Base-by-base conservation (phyloP, 1,140 invertebrate genomes). In the Trinorchestia longiramus region DNA sequence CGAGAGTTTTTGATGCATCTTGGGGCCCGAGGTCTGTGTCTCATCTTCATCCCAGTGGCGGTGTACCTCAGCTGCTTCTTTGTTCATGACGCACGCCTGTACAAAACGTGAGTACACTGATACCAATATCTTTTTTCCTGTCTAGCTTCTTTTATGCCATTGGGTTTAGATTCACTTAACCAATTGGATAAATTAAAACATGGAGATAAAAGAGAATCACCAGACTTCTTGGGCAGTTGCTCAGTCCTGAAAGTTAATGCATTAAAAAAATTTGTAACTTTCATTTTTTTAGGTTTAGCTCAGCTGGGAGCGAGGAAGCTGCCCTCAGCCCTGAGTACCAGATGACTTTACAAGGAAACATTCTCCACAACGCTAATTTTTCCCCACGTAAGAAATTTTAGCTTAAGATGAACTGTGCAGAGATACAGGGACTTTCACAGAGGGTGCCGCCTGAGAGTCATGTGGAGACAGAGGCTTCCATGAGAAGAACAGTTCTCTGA, bases 321-420 rank as follows among this genome's bases (percentile, higher is more conserved):
- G 43, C 92, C 40, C 44, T 94, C 43, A 45, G 43, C 44, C 92
- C 92, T 47, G 92, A 94, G 92, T 94, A 94, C 92, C 92, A 94
- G 43, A 94, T 94, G 92, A 94, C 92, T 40, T 36, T 94, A 23
- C 92, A 94, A 47, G 92, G 92, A 44, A 94, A 94, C 44, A n/a
- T 94, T 15, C 44, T 94, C 43, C 92, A 94, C 92, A 94, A 40
- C 43, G 44, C 43, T 15, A 94, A 19, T 23, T 28, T 45, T 15
- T 94, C 92, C 40, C 92, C 92, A 45, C 43, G 92, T 94, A 44
- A 44, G 92, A 11, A n/a, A 11, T 90, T 90, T 77, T 77, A 53
- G 19, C 6, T 53, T 19, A 19, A 53, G n/a, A 53, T 53, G 47
- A 8, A 53, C 6, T 53, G 19, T 53, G 19, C 19, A 53, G 47